Conservation (phyloP, 2,888 invertebrate species). For the Drosophila neonasuta region DNA sequence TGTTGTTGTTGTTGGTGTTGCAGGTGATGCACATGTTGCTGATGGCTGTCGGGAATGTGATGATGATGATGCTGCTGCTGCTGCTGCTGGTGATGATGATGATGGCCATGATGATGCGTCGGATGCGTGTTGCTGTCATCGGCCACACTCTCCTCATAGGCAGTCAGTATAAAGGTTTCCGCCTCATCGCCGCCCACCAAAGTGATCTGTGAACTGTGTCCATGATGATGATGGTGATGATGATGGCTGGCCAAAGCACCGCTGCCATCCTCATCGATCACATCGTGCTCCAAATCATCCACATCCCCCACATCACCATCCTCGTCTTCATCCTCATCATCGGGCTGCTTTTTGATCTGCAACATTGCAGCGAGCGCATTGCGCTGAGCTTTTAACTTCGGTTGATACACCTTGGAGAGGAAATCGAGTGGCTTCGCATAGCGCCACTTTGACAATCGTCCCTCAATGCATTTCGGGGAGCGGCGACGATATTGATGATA, state of each 20-base stretch:
- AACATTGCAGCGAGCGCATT: conserved; percentile 54
- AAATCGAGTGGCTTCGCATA: conserved; percentile 79
- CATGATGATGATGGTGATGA: conserved; percentile 42
- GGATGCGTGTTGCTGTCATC: conserved; percentile 61
- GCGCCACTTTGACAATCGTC: conserved; percentile 80
- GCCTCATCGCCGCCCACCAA: conserved; percentile 74
- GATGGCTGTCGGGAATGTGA: conserved; percentile 8
- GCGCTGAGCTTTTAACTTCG: conserved; percentile 79
- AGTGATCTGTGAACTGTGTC: conserved; percentile 65
- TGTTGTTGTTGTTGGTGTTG: conserved; percentile 57
- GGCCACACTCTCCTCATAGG: conserved; percentile 77
- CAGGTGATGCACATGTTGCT: conserved; percentile 51
- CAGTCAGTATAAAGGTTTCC: conserved; percentile 74
- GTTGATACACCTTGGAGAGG: conserved; percentile 79
- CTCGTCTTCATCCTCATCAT: conserved; percentile 60
- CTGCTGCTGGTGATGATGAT: conserved; percentile 36
- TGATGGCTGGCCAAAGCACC: conserved; percentile 13
- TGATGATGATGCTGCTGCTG: not conserved
- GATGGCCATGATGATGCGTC: conserved; percentile 41
- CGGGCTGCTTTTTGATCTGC: conserved; percentile 57
- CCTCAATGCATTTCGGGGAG: conserved; percentile 75
- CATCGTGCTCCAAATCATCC: conserved; percentile 24
- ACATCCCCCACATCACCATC: conserved; percentile 32
- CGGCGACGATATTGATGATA: conserved; percentile 80
- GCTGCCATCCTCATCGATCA: conserved; percentile 65